These are phyloP conservation scores for Chitala chitala DNA, from an alignment of 2,113 vertebrate species.

Conservation along the genomic window DNA sequence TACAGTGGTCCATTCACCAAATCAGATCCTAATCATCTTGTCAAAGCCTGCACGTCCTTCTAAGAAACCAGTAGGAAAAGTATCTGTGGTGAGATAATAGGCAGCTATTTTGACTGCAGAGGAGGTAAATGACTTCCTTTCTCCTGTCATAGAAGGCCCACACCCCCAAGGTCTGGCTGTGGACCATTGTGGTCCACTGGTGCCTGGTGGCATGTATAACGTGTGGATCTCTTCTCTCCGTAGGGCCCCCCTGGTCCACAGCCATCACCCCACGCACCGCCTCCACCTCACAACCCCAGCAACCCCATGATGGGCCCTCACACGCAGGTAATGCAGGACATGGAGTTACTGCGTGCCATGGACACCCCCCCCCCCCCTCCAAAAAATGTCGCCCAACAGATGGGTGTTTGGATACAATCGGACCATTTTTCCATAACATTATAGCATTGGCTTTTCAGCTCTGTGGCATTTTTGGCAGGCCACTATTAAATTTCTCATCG, in stretches of 20 bases:
- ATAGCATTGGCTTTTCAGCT: not conserved
- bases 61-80: not conserved
- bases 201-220: constrained; percentile 18
- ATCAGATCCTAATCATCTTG: constrained; percentile 7
- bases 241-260: constrained; percentile 28
- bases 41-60: constrained; percentile 4
- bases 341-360: not conserved
- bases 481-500: too few species aligned
- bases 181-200: not conserved
- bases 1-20: constrained; percentile 13
- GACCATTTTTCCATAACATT: not conserved
- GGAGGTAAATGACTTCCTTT: not conserved
- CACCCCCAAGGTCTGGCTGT: not conserved
- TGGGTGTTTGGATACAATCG: too few species aligned
- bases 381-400: not conserved
- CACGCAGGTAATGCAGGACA: constrained; percentile 21
- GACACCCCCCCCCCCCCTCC: not conserved
- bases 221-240: constrained; percentile 31
- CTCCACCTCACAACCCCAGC: constrained; percentile 35
- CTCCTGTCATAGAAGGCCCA: not conserved
- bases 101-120: constrained; percentile 4
- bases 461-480: not conserved
- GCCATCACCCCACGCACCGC: constrained; percentile 25
- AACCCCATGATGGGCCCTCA: constrained; percentile 33
- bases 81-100: not conserved